Evolutionary conservation across 2,888 invertebrate genomes (phyloP).

Genomic region (Branchinecta sandiegonensis): DNA sequence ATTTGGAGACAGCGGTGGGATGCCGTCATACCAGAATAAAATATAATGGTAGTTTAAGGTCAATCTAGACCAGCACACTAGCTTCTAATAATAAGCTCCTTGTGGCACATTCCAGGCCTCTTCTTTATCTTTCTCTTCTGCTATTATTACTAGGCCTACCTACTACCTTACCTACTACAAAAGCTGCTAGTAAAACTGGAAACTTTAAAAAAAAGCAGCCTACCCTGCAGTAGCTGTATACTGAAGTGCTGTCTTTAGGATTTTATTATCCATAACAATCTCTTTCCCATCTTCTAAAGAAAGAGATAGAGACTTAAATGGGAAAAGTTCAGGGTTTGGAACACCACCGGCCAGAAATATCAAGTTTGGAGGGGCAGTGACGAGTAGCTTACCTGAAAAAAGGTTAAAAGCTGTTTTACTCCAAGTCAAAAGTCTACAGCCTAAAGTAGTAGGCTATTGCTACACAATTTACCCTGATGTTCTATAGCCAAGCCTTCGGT

Average conservation of each 20-base stretch:
- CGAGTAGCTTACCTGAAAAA: slow-evolving; percentile 25
- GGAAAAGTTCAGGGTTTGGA: slow-evolving; percentile 56
- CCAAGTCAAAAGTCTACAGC: neutral
- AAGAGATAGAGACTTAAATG: slow-evolving; percentile 47
- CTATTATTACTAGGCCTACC: too few species aligned
- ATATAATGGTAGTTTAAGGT: too few species aligned
- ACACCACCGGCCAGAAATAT: slow-evolving; percentile 47
- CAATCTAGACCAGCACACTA: too few species aligned
- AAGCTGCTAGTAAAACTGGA: too few species aligned
- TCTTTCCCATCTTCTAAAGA: slow-evolving; percentile 42
- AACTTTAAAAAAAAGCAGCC: slow-evolving; percentile 19
- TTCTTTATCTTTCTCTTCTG: too few species aligned
- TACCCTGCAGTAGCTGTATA: slow-evolving; percentile 60
- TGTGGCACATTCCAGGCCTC: too few species aligned
- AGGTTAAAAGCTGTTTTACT: neutral
- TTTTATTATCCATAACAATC: slow-evolving; percentile 43
- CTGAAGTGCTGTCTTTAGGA: slow-evolving; percentile 51
- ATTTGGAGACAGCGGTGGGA: too few species aligned
- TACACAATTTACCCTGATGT: too few species aligned
- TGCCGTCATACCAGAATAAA: too few species aligned
- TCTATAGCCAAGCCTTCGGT: too few species aligned
- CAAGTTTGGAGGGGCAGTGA: slow-evolving; percentile 27
- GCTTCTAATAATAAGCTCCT: too few species aligned
- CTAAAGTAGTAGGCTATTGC: neutral
- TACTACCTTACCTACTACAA: too few species aligned